These are phyloP conservation scores for Myiopsitta monachus DNA, from an alignment of 2,113 vertebrate genomes.

Conservation along the genomic window DNA sequence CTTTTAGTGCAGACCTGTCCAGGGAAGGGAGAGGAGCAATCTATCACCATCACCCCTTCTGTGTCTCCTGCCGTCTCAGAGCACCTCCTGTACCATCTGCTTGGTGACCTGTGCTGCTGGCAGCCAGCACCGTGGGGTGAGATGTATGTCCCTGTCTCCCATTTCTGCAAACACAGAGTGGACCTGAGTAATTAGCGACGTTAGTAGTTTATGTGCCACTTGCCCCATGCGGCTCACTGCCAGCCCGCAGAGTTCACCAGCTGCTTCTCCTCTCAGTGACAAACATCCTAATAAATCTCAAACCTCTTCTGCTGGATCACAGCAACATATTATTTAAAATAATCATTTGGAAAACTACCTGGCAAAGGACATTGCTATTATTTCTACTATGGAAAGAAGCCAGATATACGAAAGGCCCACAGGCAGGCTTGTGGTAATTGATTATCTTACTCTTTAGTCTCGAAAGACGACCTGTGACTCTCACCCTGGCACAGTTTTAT, in stretches of 20 bases:
- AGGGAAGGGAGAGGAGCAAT: background rate
- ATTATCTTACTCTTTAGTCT: conserved; percentile 2
- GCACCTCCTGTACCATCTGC: background rate
- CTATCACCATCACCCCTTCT: background rate
- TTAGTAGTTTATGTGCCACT: background rate
- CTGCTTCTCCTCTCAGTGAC: background rate
- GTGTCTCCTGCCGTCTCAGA: background rate
- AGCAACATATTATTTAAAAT: conserved; percentile 30
- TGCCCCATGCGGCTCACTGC: background rate
- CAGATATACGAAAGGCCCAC: background rate
- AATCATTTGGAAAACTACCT: conserved; percentile 49
- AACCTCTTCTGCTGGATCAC: background rate
- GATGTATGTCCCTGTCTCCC: background rate
- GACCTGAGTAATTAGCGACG: background rate
- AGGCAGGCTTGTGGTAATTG: background rate
- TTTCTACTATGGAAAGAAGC: conserved; percentile 4
- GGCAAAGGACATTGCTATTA: conserved; percentile 38
- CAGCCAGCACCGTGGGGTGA: background rate
- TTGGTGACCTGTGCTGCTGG: background rate
- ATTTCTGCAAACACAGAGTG: background rate
- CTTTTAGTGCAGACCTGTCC: background rate
- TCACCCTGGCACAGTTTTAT: background rate
- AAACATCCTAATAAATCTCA: background rate
- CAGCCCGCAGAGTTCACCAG: background rate
- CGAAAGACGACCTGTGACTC: background rate